Base-by-base conservation (phyloP, 2,113 vertebrate genomes). In the Hiodon tergisus region DNA sequence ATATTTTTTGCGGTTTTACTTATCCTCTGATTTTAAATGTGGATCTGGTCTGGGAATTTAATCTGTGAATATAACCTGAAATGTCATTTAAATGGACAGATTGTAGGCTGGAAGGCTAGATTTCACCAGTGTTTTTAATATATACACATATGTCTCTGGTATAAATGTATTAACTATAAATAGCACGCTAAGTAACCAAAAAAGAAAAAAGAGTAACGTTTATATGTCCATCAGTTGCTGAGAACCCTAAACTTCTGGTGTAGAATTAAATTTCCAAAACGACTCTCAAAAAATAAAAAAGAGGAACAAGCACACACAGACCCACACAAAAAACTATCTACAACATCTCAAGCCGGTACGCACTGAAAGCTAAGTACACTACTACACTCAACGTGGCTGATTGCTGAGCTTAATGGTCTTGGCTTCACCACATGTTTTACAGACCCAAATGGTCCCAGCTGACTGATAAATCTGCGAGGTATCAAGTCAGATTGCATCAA, bases 341-440 rank as follows among this genome's bases (percentile, higher is more conserved):
- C 78, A 74, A 81, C 77, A 78, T 81, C 69, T 83, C 72, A 74
- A 81, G 80, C 78, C 60, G 84, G 78, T 83, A 83, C 75, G 78
- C 73, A 86, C 81, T 85, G 82, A 81, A 83, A 83, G 81, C 78
- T 61, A 57, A 84, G 78, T 76, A 78, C 77, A 77, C 77, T 81
- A 84, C 86, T 80, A 84, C 73, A 65, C 83, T 83, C 79, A 86
- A 78, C 79, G 83, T 83, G 83, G 84, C 84, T 85, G 86, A 88
- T 89, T 90, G 87, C 85, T 81, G 84, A 81, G 80, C 83, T 85
- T 89, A 90, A 88, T 87, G 81, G 84, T 82, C 80, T 84, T 89
- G 87, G 87, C 86, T 85, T 89, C 84, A 86, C 82, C 84, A 86
- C 83, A 74, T 88, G 88, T 87, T 90, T 89, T 88, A 89, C 82